Base-by-base conservation (phyloP, 2,888 invertebrate genomes). In the Erebia palarica region DNA sequence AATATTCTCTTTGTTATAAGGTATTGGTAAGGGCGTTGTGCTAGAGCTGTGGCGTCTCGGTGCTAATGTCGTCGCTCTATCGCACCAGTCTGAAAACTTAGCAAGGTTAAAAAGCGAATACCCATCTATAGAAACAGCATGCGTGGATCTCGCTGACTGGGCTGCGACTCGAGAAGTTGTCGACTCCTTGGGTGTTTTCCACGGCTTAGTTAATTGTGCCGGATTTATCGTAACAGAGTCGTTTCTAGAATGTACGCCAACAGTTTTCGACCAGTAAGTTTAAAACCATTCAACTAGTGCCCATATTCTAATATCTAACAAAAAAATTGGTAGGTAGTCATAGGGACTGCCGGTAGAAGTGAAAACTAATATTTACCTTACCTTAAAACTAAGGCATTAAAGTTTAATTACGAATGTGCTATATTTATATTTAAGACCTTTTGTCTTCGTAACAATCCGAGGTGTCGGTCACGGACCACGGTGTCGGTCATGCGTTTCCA, bases 201-300 rank as follows among this genome's bases (percentile, higher is more conserved):
- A 98, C 86, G 94, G 97, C n/a, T 86, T 98, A 18, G 97, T 98
- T 0, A 98, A 98, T 83, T 98, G 97, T 92, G 98, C 98, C 1
- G 98, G 96, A 1, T 90, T 96, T 36, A 96, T 95, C 7, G 87
- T 94, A 14, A 90, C 96, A 5, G 95, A 95, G 76, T 94, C 96
- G 0, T 96, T 98, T 81, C 86, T 96, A 1, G 95, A 97, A 69
- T 91, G 96, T n/a, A 94, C 94, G 4, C 94, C 95, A 69, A 94
- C 95, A 68, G 95, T 95, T 77, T 94, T 97, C 78, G 97, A 98
- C 82, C 89, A 89, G 96, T 96, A 90, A 91, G 89, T 84, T 68
- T 16, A 14, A 47, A 21, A 42, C 67, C 51, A 3, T 16, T 18
- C 7, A 55, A 8, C 18, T 55, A 36, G 36, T 36, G 36, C 7